phyloP scores from a whole-genome alignment of 2,797 vertebrate species.

The Rachycentron canadum region DNA sequence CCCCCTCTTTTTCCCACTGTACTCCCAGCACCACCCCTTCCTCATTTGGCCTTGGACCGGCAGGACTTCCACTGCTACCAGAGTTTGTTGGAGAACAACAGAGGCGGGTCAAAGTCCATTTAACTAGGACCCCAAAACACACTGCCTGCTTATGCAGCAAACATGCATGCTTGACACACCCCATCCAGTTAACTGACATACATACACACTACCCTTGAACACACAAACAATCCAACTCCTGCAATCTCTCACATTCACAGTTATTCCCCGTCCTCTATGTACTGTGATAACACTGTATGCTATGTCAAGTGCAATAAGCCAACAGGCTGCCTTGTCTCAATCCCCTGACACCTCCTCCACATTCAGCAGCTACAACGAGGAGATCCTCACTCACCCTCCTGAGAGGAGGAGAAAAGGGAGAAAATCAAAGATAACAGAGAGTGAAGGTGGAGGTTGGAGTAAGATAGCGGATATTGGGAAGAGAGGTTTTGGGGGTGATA shows the following conservation, averaged over 20 bases:
- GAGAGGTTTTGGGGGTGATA: conserved; percentile 15
- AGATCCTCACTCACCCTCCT: conserved; percentile 23
- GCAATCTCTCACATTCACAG: conserved; percentile 27
- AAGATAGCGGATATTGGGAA: background rate
- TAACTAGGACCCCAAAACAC: conserved; percentile 63
- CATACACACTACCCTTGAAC: conserved; percentile 38
- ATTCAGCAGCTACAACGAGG: conserved; percentile 46
- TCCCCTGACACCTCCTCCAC: conserved; percentile 53
- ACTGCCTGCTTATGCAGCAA: conserved; percentile 49
- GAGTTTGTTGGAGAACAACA: conserved; percentile 45
- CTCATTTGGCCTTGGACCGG: conserved; percentile 61
- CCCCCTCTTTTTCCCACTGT: conserved; percentile 60
- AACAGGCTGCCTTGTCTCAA: conserved; percentile 62
- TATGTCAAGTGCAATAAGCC: conserved; percentile 61
- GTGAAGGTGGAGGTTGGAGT: background rate
- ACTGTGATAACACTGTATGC: conserved; percentile 54
- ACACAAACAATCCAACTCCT: conserved; percentile 49
- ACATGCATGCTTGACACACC: conserved; percentile 48
- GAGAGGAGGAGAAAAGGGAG: conserved; percentile 5
- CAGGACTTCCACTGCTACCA: conserved; percentile 51
- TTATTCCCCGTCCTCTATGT: conserved; percentile 39
- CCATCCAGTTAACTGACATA: conserved; percentile 31
- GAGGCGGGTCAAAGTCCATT: conserved; percentile 61
- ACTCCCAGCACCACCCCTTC: conserved; percentile 54
- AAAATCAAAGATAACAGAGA: conserved; percentile 23